Conservation (phyloP, 2,113 vertebrate species). For the Dasyprocta punctata region DNA sequence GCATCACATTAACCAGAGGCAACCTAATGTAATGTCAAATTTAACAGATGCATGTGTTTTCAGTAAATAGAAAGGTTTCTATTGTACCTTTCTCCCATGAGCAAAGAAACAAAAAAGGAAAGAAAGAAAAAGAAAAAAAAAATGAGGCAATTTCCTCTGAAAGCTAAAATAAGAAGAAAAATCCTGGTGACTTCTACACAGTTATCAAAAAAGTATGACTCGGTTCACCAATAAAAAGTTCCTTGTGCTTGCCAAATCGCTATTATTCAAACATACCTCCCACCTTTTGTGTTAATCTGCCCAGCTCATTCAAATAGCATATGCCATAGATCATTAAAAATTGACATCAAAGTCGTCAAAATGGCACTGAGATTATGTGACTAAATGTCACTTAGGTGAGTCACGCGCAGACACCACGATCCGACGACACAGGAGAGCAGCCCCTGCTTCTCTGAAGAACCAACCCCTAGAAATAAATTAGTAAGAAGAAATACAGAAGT, state of each 20-base stretch:
- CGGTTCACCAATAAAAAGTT: background rate
- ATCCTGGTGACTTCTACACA: background rate
- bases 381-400: conserved; percentile 77
- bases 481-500: conserved; percentile 29
- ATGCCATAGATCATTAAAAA: conserved; percentile 61
- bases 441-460: background rate
- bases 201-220: background rate
- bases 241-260: background rate
- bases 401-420: conserved; percentile 61
- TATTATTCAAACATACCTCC: conserved; percentile 28
- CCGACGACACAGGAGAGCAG: conserved; percentile 40
- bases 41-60: background rate
- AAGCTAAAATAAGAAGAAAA: background rate
- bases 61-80: conserved; percentile 27
- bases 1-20: background rate
- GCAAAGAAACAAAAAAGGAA: no score
- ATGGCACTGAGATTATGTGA: conserved; percentile 68
- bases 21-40: background rate
- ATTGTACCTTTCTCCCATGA: background rate
- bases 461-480: conserved; percentile 54
- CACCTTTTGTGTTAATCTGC: conserved; percentile 52
- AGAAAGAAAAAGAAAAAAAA: no score
- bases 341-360: conserved; percentile 67
- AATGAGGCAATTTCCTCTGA: conserved; percentile 11
- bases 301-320: conserved; percentile 43